These are phyloP conservation scores for Penaeus japonicus DNA, from an alignment of 1,140 invertebrate genomes.

Conservation along the genomic window DNA sequence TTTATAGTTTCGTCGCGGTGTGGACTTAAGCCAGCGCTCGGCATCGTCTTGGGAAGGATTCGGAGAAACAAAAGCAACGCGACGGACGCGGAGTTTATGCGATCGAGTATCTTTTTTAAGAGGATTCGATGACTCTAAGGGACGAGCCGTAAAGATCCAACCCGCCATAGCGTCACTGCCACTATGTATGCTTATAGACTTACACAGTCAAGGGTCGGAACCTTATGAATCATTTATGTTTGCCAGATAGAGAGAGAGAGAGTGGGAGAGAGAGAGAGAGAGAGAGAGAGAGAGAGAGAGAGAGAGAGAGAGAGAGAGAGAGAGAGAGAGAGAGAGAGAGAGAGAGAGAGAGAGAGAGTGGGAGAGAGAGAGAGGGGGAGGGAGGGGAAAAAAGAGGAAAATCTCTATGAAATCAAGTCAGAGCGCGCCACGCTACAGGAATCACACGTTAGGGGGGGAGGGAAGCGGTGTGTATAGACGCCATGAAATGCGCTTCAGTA, in stretches of 20 bases:
- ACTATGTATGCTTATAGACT: conserved; percentile 34
- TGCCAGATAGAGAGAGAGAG: not conserved
- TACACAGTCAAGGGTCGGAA: conserved; percentile 21
- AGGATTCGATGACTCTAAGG: not conserved
- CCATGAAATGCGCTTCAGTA: not conserved
- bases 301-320: not conserved
- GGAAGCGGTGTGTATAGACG: not conserved
- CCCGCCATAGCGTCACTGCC: not conserved
- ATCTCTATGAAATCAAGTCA: no score
- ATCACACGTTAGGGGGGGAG: no score
- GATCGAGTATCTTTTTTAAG: conserved; percentile 7
- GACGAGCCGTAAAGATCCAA: not conserved
- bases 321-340: not conserved
- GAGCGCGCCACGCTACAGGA: no score
- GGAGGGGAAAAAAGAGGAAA: no score
- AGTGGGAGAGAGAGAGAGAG: not conserved
- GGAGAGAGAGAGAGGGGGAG: not conserved
- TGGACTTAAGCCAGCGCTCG: not conserved
- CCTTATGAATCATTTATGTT: conserved; percentile 54
- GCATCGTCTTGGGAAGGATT: no score
- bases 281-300: not conserved
- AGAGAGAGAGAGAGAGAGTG: not conserved
- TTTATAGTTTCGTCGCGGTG: not conserved
- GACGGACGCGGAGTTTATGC: not conserved
- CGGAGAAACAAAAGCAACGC: no score